These are phyloP conservation scores for Spodoptera frugiperda DNA, from an alignment of 1,140 invertebrate genomes.

Conservation along the genomic window DNA sequence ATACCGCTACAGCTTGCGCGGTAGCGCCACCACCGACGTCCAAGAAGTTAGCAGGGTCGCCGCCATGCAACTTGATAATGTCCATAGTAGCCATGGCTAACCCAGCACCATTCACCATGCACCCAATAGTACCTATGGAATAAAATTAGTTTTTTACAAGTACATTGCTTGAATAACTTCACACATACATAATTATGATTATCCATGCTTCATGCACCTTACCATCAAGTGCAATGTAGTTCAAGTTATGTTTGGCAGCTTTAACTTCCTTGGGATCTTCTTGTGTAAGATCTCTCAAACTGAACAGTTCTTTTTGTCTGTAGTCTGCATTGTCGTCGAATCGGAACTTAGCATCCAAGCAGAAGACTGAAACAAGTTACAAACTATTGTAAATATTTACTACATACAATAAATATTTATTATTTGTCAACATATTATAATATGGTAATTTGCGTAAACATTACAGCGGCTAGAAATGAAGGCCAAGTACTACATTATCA, in stretches of 20 bases:
- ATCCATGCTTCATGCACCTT: constrained; percentile 56
- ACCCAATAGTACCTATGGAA: constrained; percentile 90
- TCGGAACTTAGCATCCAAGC: constrained; percentile 97
- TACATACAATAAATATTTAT: background rate
- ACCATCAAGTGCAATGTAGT: constrained; percentile 98
- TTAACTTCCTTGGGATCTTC: constrained; percentile 98
- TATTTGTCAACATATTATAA: too few relatives aligned
- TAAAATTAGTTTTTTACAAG: background rate
- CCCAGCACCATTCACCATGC: constrained; percentile 97
- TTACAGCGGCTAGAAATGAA: too few relatives aligned
- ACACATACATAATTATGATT: constrained; percentile 36
- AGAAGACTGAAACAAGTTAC: constrained; percentile 90
- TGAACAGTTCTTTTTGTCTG: constrained; percentile 96
- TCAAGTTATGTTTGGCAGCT: constrained; percentile 96
- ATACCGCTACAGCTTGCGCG: constrained; percentile 94
- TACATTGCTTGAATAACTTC: too few relatives aligned
- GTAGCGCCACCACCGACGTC: constrained; percentile 99
- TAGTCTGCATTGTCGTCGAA: constrained; percentile 99
- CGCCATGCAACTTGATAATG: constrained; percentile 98
- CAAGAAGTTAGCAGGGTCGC: constrained; percentile 98
- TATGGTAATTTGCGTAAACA: too few relatives aligned
- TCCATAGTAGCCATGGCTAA: constrained; percentile 99
- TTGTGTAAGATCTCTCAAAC: constrained; percentile 94
- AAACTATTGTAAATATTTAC: background rate
- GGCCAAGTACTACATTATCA: too few relatives aligned